These are phyloP conservation scores for Acholoe squamosa DNA, from an alignment of 2,888 invertebrate species.

Conservation along the genomic window DNA sequence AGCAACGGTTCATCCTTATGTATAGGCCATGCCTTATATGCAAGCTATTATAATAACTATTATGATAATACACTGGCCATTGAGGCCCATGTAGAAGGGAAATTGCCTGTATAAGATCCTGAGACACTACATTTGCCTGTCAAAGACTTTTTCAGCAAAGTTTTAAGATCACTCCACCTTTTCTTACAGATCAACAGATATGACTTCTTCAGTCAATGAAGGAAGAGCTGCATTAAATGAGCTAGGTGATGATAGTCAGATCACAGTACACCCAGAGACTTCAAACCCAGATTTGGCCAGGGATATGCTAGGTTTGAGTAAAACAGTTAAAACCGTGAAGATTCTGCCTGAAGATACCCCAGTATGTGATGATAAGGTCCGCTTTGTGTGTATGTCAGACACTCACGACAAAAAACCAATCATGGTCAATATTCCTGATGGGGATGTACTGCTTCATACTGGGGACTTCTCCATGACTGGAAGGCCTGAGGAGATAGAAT, in stretches of 20 bases:
- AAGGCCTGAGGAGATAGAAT: slow-evolving; percentile 88
- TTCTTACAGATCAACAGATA: not conserved
- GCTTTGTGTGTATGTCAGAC: slow-evolving; percentile 93
- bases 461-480: slow-evolving; percentile 93
- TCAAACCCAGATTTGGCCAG: not conserved
- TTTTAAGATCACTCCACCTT: no score
- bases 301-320: not conserved
- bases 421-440: slow-evolving; percentile 87
- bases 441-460: slow-evolving; percentile 92
- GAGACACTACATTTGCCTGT: no score
- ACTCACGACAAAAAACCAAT: slow-evolving; percentile 88
- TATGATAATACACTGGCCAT: no score
- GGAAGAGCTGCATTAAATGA: not conserved
- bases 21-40: no score
- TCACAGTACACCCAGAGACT: not conserved
- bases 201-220: not conserved
- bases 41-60: no score
- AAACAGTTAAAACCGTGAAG: not conserved
- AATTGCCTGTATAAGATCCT: no score
- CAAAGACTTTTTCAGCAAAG: no score
- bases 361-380: not conserved
- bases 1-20: no score
- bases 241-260: not conserved
- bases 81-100: no score
- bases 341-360: not conserved